Evolutionary conservation across 2,113 vertebrate species (phyloP).

Genomic region (Tragulus kanchil): DNA sequence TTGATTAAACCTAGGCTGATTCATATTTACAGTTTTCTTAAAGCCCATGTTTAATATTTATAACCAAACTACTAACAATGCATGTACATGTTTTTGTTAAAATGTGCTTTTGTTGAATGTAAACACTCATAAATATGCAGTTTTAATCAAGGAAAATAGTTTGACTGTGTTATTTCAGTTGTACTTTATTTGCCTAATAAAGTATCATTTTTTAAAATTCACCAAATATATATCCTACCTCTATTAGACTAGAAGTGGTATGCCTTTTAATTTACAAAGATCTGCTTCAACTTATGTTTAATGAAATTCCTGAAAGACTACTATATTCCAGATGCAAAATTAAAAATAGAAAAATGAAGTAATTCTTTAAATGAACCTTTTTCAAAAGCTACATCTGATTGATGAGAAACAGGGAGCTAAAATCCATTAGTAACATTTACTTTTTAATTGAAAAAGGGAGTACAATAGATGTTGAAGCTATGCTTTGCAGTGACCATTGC

Average conservation of each 20-base stretch:
- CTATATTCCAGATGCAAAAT: slow-evolving; percentile 58
- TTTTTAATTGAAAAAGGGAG: slow-evolving; percentile 57
- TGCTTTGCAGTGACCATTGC: not conserved
- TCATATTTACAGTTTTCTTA: slow-evolving; percentile 35
- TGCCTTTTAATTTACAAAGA: slow-evolving; percentile 63
- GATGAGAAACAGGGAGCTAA: slow-evolving; percentile 61
- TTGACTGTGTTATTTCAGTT: not conserved
- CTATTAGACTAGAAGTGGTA: not conserved
- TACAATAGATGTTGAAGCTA: slow-evolving; percentile 50
- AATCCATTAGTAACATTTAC: slow-evolving; percentile 61
- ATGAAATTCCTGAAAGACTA: slow-evolving; percentile 52
- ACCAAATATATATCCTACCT: not conserved
- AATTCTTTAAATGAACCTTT: slow-evolving; percentile 59
- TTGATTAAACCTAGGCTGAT: slow-evolving; percentile 59
- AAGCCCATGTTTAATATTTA: slow-evolving; percentile 44
- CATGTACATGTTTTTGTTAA: not conserved
- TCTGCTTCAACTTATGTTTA: slow-evolving; percentile 43
- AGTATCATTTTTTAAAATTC: not conserved
- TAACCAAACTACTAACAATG: slow-evolving; percentile 42
- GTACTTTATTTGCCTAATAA: slow-evolving; percentile 29
- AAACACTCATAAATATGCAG: slow-evolving; percentile 32
- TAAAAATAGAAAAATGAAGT: slow-evolving; percentile 64
- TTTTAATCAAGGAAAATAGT: slow-evolving; percentile 38
- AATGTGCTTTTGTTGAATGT: not conserved
- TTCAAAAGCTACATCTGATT: slow-evolving; percentile 57